Evolutionary conservation across 1,140 invertebrate genomes (phyloP).

Genomic region (Lepidurus apus): DNA sequence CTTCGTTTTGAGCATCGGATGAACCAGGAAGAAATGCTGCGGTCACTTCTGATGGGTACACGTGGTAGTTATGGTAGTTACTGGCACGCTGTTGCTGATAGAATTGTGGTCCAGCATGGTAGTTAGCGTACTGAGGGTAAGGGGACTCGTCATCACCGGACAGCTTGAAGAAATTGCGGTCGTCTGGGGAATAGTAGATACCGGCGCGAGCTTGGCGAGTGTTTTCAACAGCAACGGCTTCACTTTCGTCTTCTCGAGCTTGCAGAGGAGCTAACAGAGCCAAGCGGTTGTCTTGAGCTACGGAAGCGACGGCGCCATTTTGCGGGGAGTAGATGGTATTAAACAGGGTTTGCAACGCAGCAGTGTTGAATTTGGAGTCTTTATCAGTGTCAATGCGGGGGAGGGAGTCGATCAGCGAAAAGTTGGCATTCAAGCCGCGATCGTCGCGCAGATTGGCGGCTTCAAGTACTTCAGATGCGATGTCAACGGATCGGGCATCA

Average conservation of each 20-base stretch:
- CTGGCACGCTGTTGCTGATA: neutral
- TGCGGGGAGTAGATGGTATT: neutral
- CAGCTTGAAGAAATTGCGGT: neutral
- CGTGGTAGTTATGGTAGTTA: neutral
- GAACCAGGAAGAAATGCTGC: neutral
- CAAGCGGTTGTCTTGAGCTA: neutral
- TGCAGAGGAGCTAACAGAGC: neutral
- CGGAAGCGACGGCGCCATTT: neutral
- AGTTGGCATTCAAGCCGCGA: slow-evolving; percentile 6
- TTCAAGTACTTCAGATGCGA: neutral
- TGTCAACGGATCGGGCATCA: neutral
- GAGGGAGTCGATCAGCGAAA: neutral
- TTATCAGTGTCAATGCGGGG: neutral
- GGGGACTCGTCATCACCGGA: neutral
- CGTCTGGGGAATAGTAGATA: neutral
- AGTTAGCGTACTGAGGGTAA: neutral
- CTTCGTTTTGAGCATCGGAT: neutral
- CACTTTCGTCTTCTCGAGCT: neutral
- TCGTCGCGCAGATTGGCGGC: neutral
- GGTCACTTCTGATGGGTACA: neutral
- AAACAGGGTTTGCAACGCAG: neutral
- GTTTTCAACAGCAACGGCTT: neutral
- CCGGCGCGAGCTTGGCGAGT: neutral
- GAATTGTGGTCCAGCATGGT: neutral
- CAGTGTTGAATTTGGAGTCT: neutral